phyloP scores from a whole-genome alignment of 1,140 invertebrate species.

The Cotesia chilonis region DNA sequence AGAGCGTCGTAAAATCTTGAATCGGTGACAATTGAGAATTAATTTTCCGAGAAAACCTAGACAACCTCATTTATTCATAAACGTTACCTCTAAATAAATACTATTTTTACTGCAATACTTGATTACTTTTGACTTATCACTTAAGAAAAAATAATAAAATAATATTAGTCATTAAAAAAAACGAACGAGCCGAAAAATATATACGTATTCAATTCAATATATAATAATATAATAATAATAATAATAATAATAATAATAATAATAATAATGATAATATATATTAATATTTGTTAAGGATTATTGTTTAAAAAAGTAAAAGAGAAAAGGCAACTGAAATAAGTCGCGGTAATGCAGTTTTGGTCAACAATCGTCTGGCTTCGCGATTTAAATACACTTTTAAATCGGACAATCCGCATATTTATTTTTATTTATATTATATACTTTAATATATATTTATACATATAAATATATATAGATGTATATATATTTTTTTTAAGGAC shows the following conservation, averaged over 20 bases:
- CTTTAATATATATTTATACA: no score
- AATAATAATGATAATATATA: no score
- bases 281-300: constrained; percentile 6
- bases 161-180: constrained; percentile 20
- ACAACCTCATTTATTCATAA: constrained; percentile 17
- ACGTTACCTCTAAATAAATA: constrained; percentile 38
- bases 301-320: constrained; percentile 29
- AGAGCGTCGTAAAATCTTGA: constrained; percentile 34
- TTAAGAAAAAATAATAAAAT: constrained; percentile 16
- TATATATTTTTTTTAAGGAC: constrained; percentile 7
- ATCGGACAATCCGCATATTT: background rate
- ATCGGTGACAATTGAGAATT: constrained; percentile 31
- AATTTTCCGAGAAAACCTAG: constrained; percentile 1
- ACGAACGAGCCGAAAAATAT: constrained; percentile 8
- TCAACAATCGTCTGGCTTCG: constrained; percentile 15
- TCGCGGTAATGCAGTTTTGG: constrained; percentile 33
- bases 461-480: background rate
- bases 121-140: constrained; percentile 31
- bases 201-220: no score
- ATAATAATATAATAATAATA: no score
- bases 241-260: no score
- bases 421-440: background rate
- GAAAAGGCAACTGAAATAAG: constrained; percentile 21
- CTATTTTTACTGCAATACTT: constrained; percentile 32
- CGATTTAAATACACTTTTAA: constrained; percentile 7